A percentile compares a stretch with the other conserved stretches of the same genome.
Evolutionary conservation across 2,888 invertebrate species (phyloP).

Genomic region (Torymus auratus): DNA sequence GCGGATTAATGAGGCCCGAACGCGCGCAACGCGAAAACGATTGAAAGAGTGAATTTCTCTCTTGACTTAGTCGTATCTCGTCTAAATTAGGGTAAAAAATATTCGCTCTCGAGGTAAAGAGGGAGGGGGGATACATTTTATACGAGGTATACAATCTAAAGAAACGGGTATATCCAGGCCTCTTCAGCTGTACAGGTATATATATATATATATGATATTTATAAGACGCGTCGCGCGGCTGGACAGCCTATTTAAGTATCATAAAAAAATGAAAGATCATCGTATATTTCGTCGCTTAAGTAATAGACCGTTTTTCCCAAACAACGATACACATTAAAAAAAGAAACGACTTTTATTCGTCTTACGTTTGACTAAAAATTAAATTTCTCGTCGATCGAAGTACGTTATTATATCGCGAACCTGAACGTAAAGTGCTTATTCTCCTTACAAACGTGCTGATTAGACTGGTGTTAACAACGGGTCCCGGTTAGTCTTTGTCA

Average conservation of each 20-base stretch:
- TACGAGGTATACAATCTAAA: constrained; percentile 1
- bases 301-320: background rate
- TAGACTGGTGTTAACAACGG: constrained; percentile 21
- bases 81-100: constrained; percentile 45
- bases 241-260: constrained; percentile 5
- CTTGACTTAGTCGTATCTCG: constrained; percentile 9
- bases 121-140: constrained; percentile 2
- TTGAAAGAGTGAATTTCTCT: background rate
- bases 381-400: background rate
- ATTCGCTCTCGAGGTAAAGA: constrained; percentile 11
- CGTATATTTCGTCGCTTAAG: background rate
- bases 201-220: background rate
- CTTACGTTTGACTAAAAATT: background rate
- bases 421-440: background rate
- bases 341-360: background rate
- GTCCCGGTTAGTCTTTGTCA: constrained; percentile 52
- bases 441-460: constrained; percentile 2
- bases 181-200: constrained; percentile 30
- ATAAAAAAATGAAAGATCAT: constrained; percentile 18
- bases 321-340: background rate
- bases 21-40: constrained; percentile 11
- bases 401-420: background rate
- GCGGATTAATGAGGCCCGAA: constrained; percentile 57
- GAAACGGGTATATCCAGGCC: constrained; percentile 10
- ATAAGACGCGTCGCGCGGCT: background rate